Conservation (phyloP, 2,888 invertebrate genomes). For the Arge pagana region DNA sequence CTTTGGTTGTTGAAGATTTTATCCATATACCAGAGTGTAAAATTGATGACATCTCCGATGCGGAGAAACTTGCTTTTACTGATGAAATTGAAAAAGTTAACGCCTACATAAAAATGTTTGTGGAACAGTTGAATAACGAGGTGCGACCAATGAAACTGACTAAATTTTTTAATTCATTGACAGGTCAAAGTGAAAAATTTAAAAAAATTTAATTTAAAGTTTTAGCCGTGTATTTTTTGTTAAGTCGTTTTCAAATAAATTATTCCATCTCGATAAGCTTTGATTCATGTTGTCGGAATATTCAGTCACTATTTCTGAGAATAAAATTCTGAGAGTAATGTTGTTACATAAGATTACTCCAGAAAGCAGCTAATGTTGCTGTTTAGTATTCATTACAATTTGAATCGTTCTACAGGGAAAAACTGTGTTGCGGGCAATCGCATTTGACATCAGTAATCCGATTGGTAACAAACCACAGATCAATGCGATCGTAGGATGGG, state of each 20-base stretch:
- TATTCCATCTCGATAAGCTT: not conserved
- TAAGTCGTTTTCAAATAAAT: not conserved
- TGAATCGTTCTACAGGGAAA: not conserved
- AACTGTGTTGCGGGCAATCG: not conserved
- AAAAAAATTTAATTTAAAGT: no score
- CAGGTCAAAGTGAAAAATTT: no score
- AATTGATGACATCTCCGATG: no score
- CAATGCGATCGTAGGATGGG: not conserved
- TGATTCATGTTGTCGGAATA: constrained; percentile 1
- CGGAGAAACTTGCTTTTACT: not conserved
- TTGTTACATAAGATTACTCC: no score
- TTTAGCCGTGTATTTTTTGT: not conserved
- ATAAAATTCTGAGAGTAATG: no score
- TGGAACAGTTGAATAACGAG: constrained; percentile 6
- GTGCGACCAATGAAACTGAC: not conserved
- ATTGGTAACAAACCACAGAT: not conserved
- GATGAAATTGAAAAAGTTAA: constrained; percentile 17
- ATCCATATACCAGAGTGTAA: no score
- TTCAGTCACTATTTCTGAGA: no score
- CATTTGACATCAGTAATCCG: not conserved
- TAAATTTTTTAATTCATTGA: no score
- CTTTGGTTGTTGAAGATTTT: no score
- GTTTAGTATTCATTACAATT: no score
- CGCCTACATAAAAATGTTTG: constrained; percentile 10
- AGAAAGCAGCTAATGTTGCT: no score